These are phyloP conservation scores for Dreissena polymorpha DNA, from an alignment of 1,140 invertebrate genomes.

Conservation along the genomic window DNA sequence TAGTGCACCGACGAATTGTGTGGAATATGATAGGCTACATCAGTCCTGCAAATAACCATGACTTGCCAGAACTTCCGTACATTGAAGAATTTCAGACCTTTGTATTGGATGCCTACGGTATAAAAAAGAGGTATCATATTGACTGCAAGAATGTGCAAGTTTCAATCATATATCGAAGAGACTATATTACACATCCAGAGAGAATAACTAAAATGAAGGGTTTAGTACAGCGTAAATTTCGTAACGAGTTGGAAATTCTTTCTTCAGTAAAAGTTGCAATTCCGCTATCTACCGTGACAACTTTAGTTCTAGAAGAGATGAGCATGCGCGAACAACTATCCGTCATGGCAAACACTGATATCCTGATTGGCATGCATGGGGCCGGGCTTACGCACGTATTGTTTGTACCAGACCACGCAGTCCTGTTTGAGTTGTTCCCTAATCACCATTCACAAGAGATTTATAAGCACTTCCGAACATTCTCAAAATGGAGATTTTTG, in stretches of 20 bases:
- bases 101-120: constrained; percentile 63
- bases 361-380: constrained; percentile 98
- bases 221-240: constrained; percentile 67
- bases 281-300: constrained; percentile 53
- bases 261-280: constrained; percentile 29
- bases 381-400: constrained; percentile 96
- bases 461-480: constrained; percentile 53
- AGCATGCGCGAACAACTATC: constrained; percentile 68
- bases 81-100: constrained; percentile 73
- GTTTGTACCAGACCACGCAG: constrained; percentile 96
- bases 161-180: constrained; percentile 72
- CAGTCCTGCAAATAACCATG: constrained; percentile 67
- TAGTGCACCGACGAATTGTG: constrained; percentile 61
- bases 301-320: constrained; percentile 65
- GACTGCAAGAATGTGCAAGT: constrained; percentile 68
- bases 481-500: constrained; percentile 28
- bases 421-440: constrained; percentile 93
- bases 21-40: constrained; percentile 73
- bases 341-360: constrained; percentile 87
- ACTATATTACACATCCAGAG: constrained; percentile 74
- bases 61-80: constrained; percentile 57
- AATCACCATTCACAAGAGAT: constrained; percentile 60
- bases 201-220: constrained; percentile 62
- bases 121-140: constrained; percentile 24
- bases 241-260: constrained; percentile 71